Percentiles rank a stretch among this genome's conserved stretches.
These are phyloP conservation scores for Scortum barcoo DNA, from an alignment of 2,113 vertebrate genomes.

Conservation along the genomic window DNA sequence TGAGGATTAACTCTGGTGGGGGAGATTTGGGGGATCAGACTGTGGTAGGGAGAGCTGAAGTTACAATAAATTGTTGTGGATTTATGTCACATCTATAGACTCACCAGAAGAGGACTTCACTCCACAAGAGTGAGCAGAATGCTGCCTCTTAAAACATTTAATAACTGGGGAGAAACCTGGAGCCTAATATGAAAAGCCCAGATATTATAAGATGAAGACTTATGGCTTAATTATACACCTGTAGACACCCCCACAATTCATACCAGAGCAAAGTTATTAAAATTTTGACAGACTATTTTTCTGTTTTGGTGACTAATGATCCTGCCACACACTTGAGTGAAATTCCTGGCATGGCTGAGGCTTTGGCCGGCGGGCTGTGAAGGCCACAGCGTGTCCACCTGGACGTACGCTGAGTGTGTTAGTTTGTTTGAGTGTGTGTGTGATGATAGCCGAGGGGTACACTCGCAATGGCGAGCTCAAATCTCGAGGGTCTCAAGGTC, in stretches of 20 bases:
- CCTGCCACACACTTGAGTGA: slow-evolving; percentile 70
- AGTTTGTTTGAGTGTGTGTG: slow-evolving; percentile 10
- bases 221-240: slow-evolving; percentile 53
- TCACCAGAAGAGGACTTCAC: slow-evolving; percentile 17
- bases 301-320: slow-evolving; percentile 63
- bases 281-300: slow-evolving; percentile 55
- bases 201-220: slow-evolving; percentile 26
- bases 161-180: slow-evolving; percentile 22
- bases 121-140: slow-evolving; percentile 15
- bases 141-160: slow-evolving; percentile 22
- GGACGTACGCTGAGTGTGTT: slow-evolving; percentile 11
- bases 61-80: slow-evolving; percentile 53
- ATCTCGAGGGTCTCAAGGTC: slow-evolving; percentile 44
- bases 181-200: slow-evolving; percentile 13
- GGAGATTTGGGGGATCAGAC: slow-evolving; percentile 56
- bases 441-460: slow-evolving; percentile 11
- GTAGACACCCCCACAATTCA: slow-evolving; percentile 42
- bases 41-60: slow-evolving; percentile 36
- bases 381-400: slow-evolving; percentile 40
- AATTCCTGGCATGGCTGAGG: slow-evolving; percentile 74
- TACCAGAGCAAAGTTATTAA: slow-evolving; percentile 55
- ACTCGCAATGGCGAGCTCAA: slow-evolving; percentile 25
- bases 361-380: slow-evolving; percentile 71
- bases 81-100: slow-evolving; percentile 41
- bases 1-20: slow-evolving; percentile 48